phyloP scores from a whole-genome alignment of 2,113 vertebrate species.

The Leuciscus idus region DNA sequence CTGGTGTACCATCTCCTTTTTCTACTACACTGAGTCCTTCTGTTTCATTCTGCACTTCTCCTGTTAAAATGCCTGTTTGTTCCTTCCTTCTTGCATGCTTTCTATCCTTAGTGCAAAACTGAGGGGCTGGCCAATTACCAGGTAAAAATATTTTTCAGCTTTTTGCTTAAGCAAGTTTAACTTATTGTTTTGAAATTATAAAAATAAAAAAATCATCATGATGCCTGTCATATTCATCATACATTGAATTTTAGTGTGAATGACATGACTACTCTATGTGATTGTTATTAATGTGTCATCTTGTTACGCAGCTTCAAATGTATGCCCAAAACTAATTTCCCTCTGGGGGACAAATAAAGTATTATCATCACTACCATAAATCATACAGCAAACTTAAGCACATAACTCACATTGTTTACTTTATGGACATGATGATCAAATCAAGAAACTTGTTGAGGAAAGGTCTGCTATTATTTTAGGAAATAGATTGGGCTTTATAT shows the following conservation, averaged over 20 bases:
- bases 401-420: too few relatives aligned
- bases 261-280: too few relatives aligned
- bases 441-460: not conserved
- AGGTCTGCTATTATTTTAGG: not conserved
- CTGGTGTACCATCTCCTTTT: slow-evolving; percentile 22
- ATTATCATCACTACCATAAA: not conserved
- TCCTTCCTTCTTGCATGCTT: slow-evolving; percentile 76
- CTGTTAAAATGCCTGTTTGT: slow-evolving; percentile 76
- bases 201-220: not conserved
- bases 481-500: not conserved
- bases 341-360: not conserved
- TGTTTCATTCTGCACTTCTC: slow-evolving; percentile 73
- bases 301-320: not conserved
- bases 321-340: not conserved
- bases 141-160: slow-evolving; percentile 80
- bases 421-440: not conserved
- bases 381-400: too few relatives aligned
- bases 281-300: not conserved
- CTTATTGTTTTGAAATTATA: not conserved
- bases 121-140: slow-evolving; percentile 86
- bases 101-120: slow-evolving; percentile 95
- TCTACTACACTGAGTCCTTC: slow-evolving; percentile 38
- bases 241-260: too few relatives aligned
- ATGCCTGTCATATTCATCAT: not conserved
- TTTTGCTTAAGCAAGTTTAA: slow-evolving; percentile 34